A percentile compares a stretch with the other conserved stretches of the same genome.
Evolutionary conservation across 2,888 invertebrate species (phyloP).

Genomic region (Lutraria lutraria): DNA sequence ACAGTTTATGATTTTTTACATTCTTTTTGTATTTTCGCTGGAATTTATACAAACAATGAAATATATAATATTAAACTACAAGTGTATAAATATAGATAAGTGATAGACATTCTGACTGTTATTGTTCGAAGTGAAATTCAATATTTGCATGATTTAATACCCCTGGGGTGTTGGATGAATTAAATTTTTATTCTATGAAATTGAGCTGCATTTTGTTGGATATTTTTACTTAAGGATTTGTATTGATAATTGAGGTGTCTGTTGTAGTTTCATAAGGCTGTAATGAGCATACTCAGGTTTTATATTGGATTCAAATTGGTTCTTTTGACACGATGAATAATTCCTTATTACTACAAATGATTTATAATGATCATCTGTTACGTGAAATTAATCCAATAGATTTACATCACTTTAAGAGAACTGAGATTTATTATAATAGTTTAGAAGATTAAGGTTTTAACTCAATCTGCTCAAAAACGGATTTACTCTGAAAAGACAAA

Average conservation of each 20-base stretch:
- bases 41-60: not conserved
- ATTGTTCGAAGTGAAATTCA: not conserved
- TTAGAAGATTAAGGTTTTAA: slow-evolving; percentile 1
- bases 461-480: slow-evolving; percentile 22
- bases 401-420: not conserved
- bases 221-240: not conserved
- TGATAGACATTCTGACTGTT: not conserved
- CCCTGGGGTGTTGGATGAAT: not conserved
- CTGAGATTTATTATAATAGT: not conserved
- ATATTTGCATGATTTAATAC: not conserved
- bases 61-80: not conserved
- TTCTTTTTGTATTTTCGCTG: not conserved
- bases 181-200: not conserved
- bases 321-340: slow-evolving; percentile 4
- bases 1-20: not conserved
- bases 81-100: not conserved
- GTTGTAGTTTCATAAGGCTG: not conserved
- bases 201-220: not conserved
- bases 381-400: not conserved
- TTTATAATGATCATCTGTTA: not conserved
- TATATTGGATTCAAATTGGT: not conserved
- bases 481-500: slow-evolving; percentile 1
- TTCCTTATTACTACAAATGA: not conserved
- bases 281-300: not conserved
- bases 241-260: not conserved